Base-by-base conservation (phyloP, 2,797 vertebrate genomes). In the Pseudotriccus pelzelni region DNA sequence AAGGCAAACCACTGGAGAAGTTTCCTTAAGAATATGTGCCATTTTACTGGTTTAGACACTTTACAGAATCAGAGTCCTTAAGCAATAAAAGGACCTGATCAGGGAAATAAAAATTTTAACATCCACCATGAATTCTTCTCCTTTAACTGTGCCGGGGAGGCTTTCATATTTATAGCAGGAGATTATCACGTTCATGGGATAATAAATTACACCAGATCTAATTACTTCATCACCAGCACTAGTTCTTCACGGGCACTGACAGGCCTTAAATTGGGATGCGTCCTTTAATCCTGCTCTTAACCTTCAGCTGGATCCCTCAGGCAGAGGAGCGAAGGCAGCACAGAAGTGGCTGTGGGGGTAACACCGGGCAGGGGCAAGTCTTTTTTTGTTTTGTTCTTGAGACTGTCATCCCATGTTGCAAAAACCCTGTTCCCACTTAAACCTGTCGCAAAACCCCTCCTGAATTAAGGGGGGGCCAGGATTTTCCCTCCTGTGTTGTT, bases 171-270 rank as follows among this genome's bases (percentile, higher is more conserved):
- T 97, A 96, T 96, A 96, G 96, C 95, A 91, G 93, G 93, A 97
- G 96, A 97, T 97, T 96, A 96, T 88, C 93, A 91, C 44, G 14
- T 95, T 96, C 94, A 84, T 82, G 63, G 83, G 77, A 87, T 96
- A 96, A 97, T 96, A 97, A 96, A 97, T 97, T 95, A 96, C 92
- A 84, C n/a, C 80, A 93, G 95, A 88, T 96, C 96, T 97, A 96
- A 97, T 97, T 97, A 97, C 94, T 96, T 94, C 94, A 95, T 96
- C 94, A 96, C 93, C 92, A 96, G 96, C 92, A 95, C 68, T 43
- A 96, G 92, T 94, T 96, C 95, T 93, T 96, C 96, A 96, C 23
- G 60, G 94, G 43, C 60, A 79, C 70, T 96, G 96, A 97, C 96
- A 96, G 91, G 74, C 63, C 70, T 96, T 96, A 96, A 96, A 96